Conservation (phyloP, 2,888 invertebrate species). For the Cheilosia variabilis region DNA sequence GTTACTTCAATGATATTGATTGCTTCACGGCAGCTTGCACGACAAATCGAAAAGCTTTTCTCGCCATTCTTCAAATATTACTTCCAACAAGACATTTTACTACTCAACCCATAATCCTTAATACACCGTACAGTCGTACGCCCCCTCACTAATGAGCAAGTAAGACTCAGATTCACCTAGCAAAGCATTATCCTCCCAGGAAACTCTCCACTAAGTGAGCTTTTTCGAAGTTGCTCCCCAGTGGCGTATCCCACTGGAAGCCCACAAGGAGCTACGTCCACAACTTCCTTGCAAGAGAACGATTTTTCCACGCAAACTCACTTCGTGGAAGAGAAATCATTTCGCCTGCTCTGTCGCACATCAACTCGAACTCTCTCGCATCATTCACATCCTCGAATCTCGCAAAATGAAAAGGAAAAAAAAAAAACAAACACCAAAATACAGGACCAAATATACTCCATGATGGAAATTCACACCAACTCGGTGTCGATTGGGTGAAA, state of each 20-base stretch:
- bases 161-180: slow-evolving; percentile 36
- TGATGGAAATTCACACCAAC: slow-evolving; percentile 74
- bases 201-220: slow-evolving; percentile 49
- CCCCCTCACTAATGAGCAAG: slow-evolving; percentile 42
- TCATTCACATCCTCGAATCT: slow-evolving; percentile 52
- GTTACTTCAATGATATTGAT: too few species aligned
- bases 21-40: too few species aligned
- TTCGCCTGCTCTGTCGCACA: slow-evolving; percentile 14
- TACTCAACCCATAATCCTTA: neutral
- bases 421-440: slow-evolving; percentile 24
- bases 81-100: neutral
- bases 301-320: slow-evolving; percentile 50
- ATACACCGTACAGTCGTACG: neutral
- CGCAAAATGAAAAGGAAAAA: slow-evolving; percentile 24
- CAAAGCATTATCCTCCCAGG: neutral
- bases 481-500: slow-evolving; percentile 73
- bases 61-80: slow-evolving; percentile 3
- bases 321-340: slow-evolving; percentile 43
- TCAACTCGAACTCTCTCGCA: slow-evolving; percentile 43
- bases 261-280: neutral
- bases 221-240: slow-evolving; percentile 64
- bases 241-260: slow-evolving; percentile 50
- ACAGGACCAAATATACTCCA: slow-evolving; percentile 60
- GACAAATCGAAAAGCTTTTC: neutral
- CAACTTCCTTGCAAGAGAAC: slow-evolving; percentile 21